Evolutionary conservation across 2,888 invertebrate genomes (phyloP).

Genomic region (Scaptomyza flava): DNA sequence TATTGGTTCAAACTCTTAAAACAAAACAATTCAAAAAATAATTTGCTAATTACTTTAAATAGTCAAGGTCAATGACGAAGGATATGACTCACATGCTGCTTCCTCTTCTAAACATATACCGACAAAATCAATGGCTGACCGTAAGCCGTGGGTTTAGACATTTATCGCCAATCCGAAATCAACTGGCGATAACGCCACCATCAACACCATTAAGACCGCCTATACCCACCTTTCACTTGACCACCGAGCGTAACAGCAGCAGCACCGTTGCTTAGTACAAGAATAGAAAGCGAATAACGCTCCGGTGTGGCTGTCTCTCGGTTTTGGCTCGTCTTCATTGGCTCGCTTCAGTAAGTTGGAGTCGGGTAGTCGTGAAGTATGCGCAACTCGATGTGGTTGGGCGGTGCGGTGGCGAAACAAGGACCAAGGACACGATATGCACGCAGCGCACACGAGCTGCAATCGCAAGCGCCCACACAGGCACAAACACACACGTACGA

Average conservation of each 20-base stretch:
- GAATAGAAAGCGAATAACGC: slow-evolving; percentile 37
- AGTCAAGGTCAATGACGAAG: not conserved
- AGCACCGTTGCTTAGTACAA: slow-evolving; percentile 5
- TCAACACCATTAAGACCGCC: slow-evolving; percentile 16
- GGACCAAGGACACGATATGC: slow-evolving; percentile 58
- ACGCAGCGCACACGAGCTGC: slow-evolving; percentile 23
- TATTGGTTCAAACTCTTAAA: not conserved
- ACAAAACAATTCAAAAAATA: not conserved
- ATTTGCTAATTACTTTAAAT: not conserved
- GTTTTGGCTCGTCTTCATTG: slow-evolving; percentile 68
- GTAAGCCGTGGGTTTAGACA: slow-evolving; percentile 33
- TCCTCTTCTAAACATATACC: not conserved
- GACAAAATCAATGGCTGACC: slow-evolving; percentile 15
- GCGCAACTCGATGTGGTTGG: slow-evolving; percentile 64
- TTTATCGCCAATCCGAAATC: slow-evolving; percentile 45
- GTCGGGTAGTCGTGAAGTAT: slow-evolving; percentile 54
- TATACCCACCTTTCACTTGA: slow-evolving; percentile 4
- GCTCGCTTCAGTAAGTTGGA: slow-evolving; percentile 55
- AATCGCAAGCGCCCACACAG: slow-evolving; percentile 23
- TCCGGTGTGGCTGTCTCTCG: slow-evolving; percentile 41
- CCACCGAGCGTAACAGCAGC: slow-evolving; percentile 8
- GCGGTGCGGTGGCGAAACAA: slow-evolving; percentile 65
- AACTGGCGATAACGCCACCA: slow-evolving; percentile 32
- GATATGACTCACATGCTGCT: not conserved
- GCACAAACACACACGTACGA: slow-evolving; percentile 16